Evolutionary conservation across 2,113 vertebrate species (phyloP), one percentile per base, ranked within the genome.

Genomic region (Beaufortia kweichowensis): DNA sequence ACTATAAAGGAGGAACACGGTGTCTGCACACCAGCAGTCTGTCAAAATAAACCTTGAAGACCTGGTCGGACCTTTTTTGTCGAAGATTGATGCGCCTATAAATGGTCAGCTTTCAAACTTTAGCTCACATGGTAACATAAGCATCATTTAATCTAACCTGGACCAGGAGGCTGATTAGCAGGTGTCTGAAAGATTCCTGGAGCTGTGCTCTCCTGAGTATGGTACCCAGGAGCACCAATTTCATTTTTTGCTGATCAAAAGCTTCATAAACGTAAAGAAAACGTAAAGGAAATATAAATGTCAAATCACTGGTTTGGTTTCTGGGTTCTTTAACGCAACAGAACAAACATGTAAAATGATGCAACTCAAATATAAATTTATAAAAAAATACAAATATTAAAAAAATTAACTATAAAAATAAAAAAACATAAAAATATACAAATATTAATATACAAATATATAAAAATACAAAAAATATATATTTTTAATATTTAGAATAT

Each of bases 81-180:
- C 33, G 41, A 57, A 59, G 33, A 57, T 55, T 6, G 55, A 35
- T 29, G 28, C 15, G 59, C 23, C 53, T 28, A 43, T 43, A 59
- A 70, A 72, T 43, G 33, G n/a, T n/a, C n/a, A n/a, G n/a, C n/a
- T n/a, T n/a, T n/a, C n/a, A n/a, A n/a, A n/a, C n/a, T n/a, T n/a
- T n/a, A n/a, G n/a, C n/a, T 43, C 33, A 28, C 33, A 24, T 14
- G 69, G 39, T 28, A 57, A 57, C 17, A 71, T 26, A 28, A 59
- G 53, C 69, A 59, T 72, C 21, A 72, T 72, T 72, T 59, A 57
- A 19, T 26, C 4, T 14, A 28, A 60, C n/a, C 71, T 4, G 33
- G 14, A 28, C 35, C 57, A 21, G 28, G 43, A 62, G 39, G 5
- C 41, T 62, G 29, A 23, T 64, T 55, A 64, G 73, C 43, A 64